Base-by-base conservation (phyloP, 2,888 invertebrate species). In the Carabus problematicus region DNA sequence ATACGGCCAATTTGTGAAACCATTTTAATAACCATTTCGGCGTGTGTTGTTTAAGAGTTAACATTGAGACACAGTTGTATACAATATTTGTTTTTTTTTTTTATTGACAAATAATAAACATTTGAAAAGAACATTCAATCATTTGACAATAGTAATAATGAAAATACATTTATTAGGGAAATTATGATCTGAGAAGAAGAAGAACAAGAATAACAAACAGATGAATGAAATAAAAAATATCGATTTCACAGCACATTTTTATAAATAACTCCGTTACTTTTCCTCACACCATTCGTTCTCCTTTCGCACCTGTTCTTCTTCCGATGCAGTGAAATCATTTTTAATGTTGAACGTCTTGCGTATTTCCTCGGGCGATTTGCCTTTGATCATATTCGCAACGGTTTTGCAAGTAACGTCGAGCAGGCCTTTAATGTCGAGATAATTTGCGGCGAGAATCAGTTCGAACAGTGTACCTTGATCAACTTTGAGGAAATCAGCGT, bases 341-440 rank as follows among this genome's bases (percentile, higher is more conserved):
- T 97, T 96, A 72, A 98, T 97, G 79, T 97, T 97, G 80, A 98
- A 98, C 0, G 96, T 97, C 80, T 96, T 97, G 8, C 98, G 90
- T 72, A 97, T 97, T 80, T 97, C 97, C 77, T 97, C 97, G 0
- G 97, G 96, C n/a, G 96, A 95, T 79, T 97, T 98, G 11, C 97
- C 97, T 81, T 97, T 97, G 76, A 98, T 97, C 97, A 98, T 97
- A 80, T 97, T 97, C 6, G 97, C 97, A 59, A 97, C 97, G 0
- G 97, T 96, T 84, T 99, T 99, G 84, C 98, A 99, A 0, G 98
- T 97, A 0, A 98, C 98, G 83, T 98, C 98, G 76, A 98, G 83
- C 70, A 99, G 85, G 0, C 97, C 95, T 80, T 95, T 94, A 73
- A 98, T 98, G 78, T 98, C 97, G 77, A 98, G 85, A 80, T 98